Evolutionary conservation across 2,113 vertebrate genomes (phyloP).

Genomic region (Sapajus apella): DNA sequence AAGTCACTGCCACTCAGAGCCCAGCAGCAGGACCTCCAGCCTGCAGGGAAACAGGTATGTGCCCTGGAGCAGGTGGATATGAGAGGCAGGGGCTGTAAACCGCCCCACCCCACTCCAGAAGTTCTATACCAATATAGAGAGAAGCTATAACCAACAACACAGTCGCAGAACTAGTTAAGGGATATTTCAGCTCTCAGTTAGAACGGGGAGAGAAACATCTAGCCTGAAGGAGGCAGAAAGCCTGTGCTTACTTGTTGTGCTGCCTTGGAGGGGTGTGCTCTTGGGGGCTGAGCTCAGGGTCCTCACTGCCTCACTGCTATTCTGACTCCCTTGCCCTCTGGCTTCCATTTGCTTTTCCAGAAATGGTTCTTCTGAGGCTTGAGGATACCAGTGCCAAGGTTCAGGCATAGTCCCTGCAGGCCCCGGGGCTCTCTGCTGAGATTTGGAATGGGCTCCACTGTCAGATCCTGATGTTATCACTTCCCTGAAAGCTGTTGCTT

Average conservation of each 20-base stretch:
- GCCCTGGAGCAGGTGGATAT: not conserved
- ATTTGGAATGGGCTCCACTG: not conserved
- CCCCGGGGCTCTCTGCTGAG: not conserved
- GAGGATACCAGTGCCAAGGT: not conserved
- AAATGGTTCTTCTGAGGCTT: constrained; percentile 4
- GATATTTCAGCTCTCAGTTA: not conserved
- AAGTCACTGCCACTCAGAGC: not conserved
- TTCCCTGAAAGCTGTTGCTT: too few relatives aligned
- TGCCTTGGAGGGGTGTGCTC: not conserved
- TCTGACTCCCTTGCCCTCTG: too few relatives aligned
- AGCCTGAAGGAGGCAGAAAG: not conserved
- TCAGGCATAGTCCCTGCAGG: not conserved
- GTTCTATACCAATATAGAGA: not conserved
- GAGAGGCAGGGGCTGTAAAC: not conserved
- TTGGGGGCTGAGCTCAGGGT: not conserved
- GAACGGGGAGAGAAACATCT: not conserved
- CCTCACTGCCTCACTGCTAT: not conserved
- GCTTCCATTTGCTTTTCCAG: constrained; percentile 10
- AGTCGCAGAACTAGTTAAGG: not conserved
- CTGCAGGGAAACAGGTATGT: not conserved
- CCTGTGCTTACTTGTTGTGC: not conserved
- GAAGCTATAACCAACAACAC: not conserved
- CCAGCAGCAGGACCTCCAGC: not conserved
- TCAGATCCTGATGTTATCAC: too few relatives aligned
- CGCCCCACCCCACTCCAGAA: too few relatives aligned